A percentile compares a stretch with the other conserved stretches of the same genome.
phyloP scores from a whole-genome alignment of 2,888 invertebrate species.

The Acanthosepion esculentum region DNA sequence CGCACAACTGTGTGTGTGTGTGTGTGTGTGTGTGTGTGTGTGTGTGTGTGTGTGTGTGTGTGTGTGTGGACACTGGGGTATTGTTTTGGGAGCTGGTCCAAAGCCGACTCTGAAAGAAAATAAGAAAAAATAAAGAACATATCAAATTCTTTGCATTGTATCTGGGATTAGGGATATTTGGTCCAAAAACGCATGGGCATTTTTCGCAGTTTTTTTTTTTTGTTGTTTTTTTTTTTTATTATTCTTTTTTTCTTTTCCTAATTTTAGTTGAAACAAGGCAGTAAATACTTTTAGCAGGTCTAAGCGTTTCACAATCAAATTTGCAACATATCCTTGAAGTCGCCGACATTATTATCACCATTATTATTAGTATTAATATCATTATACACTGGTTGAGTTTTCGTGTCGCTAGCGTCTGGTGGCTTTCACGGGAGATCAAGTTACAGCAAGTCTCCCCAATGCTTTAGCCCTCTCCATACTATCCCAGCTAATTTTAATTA shows the following conservation, averaged over 20 bases:
- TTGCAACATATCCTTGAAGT: neutral
- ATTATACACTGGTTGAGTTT: too few species aligned
- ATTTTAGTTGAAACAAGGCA: neutral
- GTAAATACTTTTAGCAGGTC: neutral
- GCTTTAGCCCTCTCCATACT: too few species aligned
- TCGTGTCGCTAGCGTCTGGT: too few species aligned
- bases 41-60: neutral
- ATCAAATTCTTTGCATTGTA: conserved; percentile 6
- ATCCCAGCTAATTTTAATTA: too few species aligned
- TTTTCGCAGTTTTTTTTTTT: neutral
- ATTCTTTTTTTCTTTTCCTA: neutral
- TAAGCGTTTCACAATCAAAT: too few species aligned
- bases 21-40: neutral
- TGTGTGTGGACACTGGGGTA: neutral
- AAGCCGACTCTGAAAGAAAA: neutral
- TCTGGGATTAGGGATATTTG: neutral
- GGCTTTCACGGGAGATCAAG: too few species aligned
- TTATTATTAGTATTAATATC: too few species aligned
- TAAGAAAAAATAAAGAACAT: neutral
- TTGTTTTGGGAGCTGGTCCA: neutral
- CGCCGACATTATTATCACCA: neutral
- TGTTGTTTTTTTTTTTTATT: too few species aligned
- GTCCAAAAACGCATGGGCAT: neutral
- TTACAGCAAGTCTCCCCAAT: too few species aligned
- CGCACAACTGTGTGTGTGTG: neutral